Conservation (phyloP, 2,888 invertebrate species). For the Tricholauxania praeusta region DNA sequence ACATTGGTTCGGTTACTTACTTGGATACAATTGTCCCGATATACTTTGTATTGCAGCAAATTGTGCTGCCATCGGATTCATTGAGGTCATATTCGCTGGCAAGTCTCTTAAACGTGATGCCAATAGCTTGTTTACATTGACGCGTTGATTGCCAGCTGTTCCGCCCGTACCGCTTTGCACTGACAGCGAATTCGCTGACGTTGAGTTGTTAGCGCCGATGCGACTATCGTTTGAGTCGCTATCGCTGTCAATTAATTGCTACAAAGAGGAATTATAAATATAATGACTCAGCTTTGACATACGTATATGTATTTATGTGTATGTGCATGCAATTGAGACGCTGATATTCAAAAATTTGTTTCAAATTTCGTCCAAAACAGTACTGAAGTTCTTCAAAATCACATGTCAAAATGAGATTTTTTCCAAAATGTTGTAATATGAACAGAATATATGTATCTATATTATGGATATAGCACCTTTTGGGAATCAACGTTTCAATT, state of each 20-base stretch:
- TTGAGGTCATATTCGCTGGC: constrained; percentile 71
- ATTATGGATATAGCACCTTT: too few relatives aligned
- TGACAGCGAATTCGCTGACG: constrained; percentile 45
- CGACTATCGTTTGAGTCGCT: constrained; percentile 72
- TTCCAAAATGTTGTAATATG: too few relatives aligned
- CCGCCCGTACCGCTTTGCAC: constrained; percentile 63
- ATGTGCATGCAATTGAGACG: not conserved
- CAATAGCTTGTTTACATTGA: constrained; percentile 58
- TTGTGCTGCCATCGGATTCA: constrained; percentile 78
- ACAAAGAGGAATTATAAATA: not conserved
- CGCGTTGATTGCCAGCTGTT: constrained; percentile 56
- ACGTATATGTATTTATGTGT: not conserved
- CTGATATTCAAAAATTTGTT: too few relatives aligned
- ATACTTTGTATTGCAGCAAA: constrained; percentile 75
- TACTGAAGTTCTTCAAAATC: too few relatives aligned
- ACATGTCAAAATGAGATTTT: too few relatives aligned
- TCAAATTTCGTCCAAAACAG: too few relatives aligned
- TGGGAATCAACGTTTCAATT: too few relatives aligned
- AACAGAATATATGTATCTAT: too few relatives aligned
- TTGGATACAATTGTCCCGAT: constrained; percentile 57
- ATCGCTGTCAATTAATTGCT: constrained; percentile 71
- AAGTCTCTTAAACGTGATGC: constrained; percentile 56
- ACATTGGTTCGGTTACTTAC: constrained; percentile 47
- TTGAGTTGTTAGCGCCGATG: constrained; percentile 10
- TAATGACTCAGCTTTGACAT: not conserved